Percentiles rank a stretch among this genome's conserved stretches.
Evolutionary conservation across 2,888 invertebrate genomes (phyloP).

Genomic region (Rhingia campestris): DNA sequence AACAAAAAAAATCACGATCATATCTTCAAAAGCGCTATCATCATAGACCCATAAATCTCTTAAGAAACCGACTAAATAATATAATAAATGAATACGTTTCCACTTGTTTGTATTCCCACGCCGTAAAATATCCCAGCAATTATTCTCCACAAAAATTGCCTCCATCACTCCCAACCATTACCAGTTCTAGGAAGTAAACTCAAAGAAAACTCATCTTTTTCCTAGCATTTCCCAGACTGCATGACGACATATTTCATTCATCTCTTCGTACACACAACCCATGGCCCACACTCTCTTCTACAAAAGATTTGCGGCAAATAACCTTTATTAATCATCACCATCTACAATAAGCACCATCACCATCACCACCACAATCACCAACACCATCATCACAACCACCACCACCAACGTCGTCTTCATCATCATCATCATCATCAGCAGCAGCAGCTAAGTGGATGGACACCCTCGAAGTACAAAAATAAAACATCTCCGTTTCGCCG

Average conservation of each 20-base stretch:
- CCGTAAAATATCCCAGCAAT: too few relatives aligned
- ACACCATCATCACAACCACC: too few relatives aligned
- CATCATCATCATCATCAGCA: constrained; percentile 5
- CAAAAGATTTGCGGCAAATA: constrained; percentile 11
- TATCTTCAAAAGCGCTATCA: too few relatives aligned
- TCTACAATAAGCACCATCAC: not conserved
- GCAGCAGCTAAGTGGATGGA: not conserved
- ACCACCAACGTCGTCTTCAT: not conserved
- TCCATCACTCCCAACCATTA: not conserved
- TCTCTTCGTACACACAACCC: not conserved
- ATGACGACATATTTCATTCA: constrained; percentile 32
- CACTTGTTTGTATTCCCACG: too few relatives aligned
- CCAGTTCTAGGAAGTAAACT: not conserved
- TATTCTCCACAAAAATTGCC: not conserved
- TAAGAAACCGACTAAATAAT: too few relatives aligned
- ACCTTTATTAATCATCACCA: constrained; percentile 46
- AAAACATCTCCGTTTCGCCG: constrained; percentile 1
- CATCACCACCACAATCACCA: not conserved
- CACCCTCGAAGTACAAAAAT: constrained; percentile 18
- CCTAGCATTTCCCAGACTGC: constrained; percentile 20
- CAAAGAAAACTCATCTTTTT: not conserved
- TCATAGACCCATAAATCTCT: too few relatives aligned
- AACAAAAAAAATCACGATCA: too few relatives aligned
- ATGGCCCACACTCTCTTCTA: not conserved
- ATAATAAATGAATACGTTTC: too few relatives aligned